Base-by-base conservation (phyloP, 2,888 invertebrate species). In the Mythimna vitellina region DNA sequence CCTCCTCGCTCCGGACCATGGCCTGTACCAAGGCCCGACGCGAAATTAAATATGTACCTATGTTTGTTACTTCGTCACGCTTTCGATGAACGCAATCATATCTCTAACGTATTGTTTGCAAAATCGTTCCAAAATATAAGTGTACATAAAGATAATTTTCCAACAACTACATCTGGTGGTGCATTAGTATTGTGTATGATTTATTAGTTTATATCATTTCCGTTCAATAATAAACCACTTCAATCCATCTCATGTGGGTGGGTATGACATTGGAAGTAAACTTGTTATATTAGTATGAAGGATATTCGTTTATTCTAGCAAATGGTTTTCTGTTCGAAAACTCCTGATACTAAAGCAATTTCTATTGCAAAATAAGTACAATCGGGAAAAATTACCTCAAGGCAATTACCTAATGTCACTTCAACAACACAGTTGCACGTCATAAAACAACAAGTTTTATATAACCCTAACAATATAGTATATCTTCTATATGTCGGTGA, bases 91-190 rank as follows among this genome's bases (percentile, higher is more conserved):
- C 0, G 35, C 35, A 7, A 35, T 7, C 35, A 35, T 35, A 51
- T 35, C 17, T 58, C 12, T 4, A 35, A 57, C 6, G 25, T 12
- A 46, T 35, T 29, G 32, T 77, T 57, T 51, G 20, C 25, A 51
- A 22, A 65, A 35, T 22, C 29, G 61, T 51, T 58, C 17, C 10
- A 7, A n/a, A 29, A 42, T 80, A 42, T 51, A 9, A 57, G 8
- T 25, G 29, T 42, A 54, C 53, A 49, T 74, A 54, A 56, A 51
- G 67, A 67, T 60, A 65, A 25, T 58, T 61, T 61, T 38, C 38
- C 80, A 63, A 51, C 73, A 79, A 73, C 57, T 51, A 22, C 25
- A 42, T 54, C 61, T 32, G 65, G 75, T 54, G 75, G 35, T 46
- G 38, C 63, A 81, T 77, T 76, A 63, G 61, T 46, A 46, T 54